Evolutionary conservation across 2,797 vertebrate species (phyloP).

Genomic region (Eulemur mongoz): DNA sequence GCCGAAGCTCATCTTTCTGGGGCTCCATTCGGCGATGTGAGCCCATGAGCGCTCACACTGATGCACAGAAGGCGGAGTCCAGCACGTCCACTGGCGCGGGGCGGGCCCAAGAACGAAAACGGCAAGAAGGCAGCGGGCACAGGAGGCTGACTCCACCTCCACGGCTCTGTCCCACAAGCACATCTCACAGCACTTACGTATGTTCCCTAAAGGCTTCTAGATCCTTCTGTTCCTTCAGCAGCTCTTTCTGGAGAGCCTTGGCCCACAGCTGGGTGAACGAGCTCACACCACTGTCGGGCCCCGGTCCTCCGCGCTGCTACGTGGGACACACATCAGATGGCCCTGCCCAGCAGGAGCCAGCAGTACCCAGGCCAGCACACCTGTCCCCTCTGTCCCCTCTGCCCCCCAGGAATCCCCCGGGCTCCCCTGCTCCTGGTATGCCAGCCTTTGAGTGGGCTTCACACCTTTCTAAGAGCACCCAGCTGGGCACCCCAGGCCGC

Average conservation of each 20-base stretch:
- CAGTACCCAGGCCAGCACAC: neutral
- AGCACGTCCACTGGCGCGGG: accelerated
- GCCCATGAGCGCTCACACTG: accelerated
- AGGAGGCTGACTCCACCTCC: accelerated
- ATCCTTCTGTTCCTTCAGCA: neutral
- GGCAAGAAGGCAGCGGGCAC: no score
- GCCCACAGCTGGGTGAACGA: no score
- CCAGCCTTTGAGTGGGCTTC: neutral
- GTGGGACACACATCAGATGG: accelerated
- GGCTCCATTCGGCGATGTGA: neutral
- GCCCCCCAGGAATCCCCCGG: neutral
- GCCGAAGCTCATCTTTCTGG: accelerated
- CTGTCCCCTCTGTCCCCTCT: no score
- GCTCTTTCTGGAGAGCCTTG: neutral
- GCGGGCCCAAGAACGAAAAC: accelerated
- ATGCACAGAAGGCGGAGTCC: neutral
- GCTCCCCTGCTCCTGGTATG: neutral
- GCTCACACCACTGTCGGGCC: neutral
- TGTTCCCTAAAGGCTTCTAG: accelerated
- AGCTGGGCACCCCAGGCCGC: accelerated
- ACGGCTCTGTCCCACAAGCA: accelerated
- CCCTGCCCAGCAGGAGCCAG: neutral
- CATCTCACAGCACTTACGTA: accelerated
- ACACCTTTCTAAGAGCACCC: neutral
- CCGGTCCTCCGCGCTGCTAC: accelerated